Evolutionary conservation across 2,797 vertebrate genomes (phyloP).

Genomic region (Galagoides demidoff): DNA sequence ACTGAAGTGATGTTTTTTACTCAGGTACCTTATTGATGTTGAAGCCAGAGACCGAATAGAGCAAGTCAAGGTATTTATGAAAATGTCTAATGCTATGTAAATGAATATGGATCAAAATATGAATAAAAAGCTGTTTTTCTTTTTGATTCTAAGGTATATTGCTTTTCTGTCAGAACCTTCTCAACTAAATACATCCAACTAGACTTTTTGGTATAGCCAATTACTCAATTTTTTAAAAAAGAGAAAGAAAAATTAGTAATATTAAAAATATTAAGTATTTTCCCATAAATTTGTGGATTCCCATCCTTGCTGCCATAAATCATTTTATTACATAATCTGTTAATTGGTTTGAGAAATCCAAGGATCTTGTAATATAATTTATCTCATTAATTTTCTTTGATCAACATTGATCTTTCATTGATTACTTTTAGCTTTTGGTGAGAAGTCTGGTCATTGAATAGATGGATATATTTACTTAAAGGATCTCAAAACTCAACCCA

Average conservation of each 20-base stretch:
- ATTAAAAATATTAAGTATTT: not conserved
- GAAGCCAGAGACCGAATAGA: conserved; percentile 86
- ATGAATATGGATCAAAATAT: not conserved
- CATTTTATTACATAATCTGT: not conserved
- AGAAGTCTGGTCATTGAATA: conserved; percentile 86
- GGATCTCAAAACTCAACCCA: conserved; percentile 85
- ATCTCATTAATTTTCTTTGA: not conserved
- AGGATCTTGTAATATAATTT: not conserved
- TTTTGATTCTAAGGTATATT: not conserved
- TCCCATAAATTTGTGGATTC: not conserved
- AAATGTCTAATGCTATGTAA: not conserved
- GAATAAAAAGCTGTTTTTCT: not conserved
- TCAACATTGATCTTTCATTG: not conserved
- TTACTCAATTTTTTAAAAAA: not conserved
- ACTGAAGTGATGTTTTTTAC: conserved; percentile 49
- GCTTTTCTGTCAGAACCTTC: not conserved
- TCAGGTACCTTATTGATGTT: conserved; percentile 87
- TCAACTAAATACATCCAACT: not conserved
- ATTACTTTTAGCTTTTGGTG: conserved; percentile 83
- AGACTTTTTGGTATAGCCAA: not conserved
- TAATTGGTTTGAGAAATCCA: not conserved
- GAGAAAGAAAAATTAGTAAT: too few species aligned
- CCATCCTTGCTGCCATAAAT: not conserved
- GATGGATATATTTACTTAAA: conserved; percentile 84
- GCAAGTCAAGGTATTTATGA: conserved; percentile 83